Percentiles rank a stretch among this genome's conserved stretches.
phyloP scores from a whole-genome alignment of 2,113 vertebrate species.

The Telmatochromis sp. region DNA sequence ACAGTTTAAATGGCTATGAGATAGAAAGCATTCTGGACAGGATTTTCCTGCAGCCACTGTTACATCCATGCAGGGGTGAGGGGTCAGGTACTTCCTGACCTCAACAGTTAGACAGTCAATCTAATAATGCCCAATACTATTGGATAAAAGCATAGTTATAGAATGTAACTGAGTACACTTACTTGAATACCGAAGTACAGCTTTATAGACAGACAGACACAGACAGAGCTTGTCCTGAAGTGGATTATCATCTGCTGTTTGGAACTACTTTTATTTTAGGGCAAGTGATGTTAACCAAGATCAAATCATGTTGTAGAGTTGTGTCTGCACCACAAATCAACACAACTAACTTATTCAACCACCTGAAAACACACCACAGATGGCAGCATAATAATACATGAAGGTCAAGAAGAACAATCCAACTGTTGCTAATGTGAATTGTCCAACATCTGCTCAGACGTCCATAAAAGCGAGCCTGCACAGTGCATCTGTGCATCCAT shows the following conservation, averaged over 20 bases:
- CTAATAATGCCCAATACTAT: background rate
- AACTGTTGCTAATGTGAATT: background rate
- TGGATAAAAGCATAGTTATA: background rate
- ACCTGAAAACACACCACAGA: background rate
- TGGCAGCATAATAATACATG: background rate
- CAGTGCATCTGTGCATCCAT: background rate
- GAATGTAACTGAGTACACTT: background rate
- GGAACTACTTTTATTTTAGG: background rate
- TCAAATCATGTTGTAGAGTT: background rate
- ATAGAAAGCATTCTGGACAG: background rate
- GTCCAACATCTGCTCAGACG: background rate
- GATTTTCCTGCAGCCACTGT: background rate
- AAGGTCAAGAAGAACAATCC: background rate
- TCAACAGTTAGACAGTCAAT: background rate
- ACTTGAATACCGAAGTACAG: background rate
- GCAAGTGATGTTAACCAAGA: background rate
- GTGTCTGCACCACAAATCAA: background rate
- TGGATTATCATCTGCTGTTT: background rate
- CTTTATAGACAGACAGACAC: background rate
- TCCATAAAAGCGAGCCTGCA: background rate
- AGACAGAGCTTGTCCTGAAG: background rate
- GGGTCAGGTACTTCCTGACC: background rate
- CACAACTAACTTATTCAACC: background rate
- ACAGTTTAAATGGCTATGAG: constrained; percentile 4
- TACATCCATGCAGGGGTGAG: background rate